Conservation (phyloP, 2,797 vertebrate species). For the Scolopax rusticola region DNA sequence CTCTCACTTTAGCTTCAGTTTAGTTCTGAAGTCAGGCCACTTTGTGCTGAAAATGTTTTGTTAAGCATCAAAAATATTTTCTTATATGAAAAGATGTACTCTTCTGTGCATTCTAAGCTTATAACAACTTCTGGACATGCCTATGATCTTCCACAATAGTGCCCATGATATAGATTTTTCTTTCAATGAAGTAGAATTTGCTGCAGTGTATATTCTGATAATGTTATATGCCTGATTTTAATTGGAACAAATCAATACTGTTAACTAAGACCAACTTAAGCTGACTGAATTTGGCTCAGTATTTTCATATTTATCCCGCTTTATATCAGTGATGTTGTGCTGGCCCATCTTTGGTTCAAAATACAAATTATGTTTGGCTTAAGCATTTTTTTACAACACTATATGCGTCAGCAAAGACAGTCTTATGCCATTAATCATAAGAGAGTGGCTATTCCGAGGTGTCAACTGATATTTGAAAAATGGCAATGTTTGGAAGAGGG, state of each 20-base stretch:
- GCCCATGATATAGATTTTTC: not conserved
- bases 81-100: not conserved
- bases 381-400: not conserved
- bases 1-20: not conserved
- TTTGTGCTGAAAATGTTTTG: not conserved
- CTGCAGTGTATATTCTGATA: not conserved
- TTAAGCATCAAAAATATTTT: not conserved
- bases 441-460: not conserved
- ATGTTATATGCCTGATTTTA: not conserved
- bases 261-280: not conserved
- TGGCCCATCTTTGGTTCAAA: not conserved
- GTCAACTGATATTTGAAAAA: not conserved
- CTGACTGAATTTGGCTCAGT: not conserved
- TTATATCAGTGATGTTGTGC: not conserved
- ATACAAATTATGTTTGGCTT: not conserved
- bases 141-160: not conserved
- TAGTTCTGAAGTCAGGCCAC: not conserved
- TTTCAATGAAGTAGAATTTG: not conserved
- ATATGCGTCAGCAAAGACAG: not conserved
- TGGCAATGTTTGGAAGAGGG: not conserved
- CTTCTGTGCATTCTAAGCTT: not conserved
- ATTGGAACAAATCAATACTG: not conserved
- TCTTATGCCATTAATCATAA: not conserved
- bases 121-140: not conserved
- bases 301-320: not conserved